Conservation (phyloP, 2,113 vertebrate genomes). For the Oryzias woworae region DNA sequence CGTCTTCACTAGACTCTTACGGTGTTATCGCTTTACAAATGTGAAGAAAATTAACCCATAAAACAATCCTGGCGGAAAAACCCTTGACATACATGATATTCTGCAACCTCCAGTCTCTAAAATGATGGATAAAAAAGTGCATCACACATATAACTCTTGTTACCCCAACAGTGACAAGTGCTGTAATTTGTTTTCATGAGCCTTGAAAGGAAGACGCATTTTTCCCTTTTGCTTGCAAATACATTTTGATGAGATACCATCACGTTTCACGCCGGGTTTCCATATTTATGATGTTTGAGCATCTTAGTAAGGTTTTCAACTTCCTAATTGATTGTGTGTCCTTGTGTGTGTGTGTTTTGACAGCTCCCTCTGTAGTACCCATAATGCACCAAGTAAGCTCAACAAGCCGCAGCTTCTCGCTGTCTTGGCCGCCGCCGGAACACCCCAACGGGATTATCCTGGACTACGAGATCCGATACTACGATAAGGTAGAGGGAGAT, state of each 20-base stretch:
- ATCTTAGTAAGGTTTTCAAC: conserved; percentile 22
- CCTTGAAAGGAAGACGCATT: conserved; percentile 45
- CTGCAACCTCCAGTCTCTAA: conserved; percentile 27
- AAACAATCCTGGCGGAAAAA: conserved; percentile 34
- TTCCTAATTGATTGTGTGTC: conserved; percentile 46
- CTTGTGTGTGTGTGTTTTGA: conserved; percentile 30
- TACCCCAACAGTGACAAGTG: conserved; percentile 50
- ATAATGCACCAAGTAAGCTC: conserved; percentile 98
- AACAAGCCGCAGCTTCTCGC: conserved; percentile 92
- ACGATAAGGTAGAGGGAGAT: conserved; percentile 86
- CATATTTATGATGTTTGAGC: conserved; percentile 44
- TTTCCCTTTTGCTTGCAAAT: conserved; percentile 40
- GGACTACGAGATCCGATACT: conserved; percentile 94
- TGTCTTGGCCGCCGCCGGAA: conserved; percentile 94
- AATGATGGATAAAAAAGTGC: conserved; percentile 37
- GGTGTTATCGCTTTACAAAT: conserved; percentile 12
- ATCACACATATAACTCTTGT: conserved; percentile 42
- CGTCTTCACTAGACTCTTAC: no score
- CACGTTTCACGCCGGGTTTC: conserved; percentile 34
- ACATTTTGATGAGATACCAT: conserved; percentile 42
- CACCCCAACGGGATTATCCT: conserved; percentile 97
- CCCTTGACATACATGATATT: conserved; percentile 26
- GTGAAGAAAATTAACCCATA: conserved; percentile 40
- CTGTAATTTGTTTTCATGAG: conserved; percentile 55
- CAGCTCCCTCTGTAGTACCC: conserved; percentile 93